Conservation (phyloP, 35 echinoderm and acorn worm species). For the Heliocidaris tuberculata region DNA sequence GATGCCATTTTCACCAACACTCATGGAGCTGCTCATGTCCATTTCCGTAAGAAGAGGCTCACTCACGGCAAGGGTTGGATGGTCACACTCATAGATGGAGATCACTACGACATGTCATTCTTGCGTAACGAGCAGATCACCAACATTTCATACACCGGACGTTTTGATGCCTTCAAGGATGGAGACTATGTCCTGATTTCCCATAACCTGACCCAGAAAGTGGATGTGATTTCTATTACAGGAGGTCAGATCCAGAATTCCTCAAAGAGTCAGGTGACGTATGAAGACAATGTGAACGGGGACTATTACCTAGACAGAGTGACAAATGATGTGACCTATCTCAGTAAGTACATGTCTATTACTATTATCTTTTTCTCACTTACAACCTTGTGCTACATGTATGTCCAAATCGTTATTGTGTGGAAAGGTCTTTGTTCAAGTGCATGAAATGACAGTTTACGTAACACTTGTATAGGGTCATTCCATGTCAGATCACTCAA, state of each 20-base stretch:
- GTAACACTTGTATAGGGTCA: no score
- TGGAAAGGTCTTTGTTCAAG: no score
- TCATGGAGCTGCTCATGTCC: conserved; percentile 38
- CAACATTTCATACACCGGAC: conserved; percentile 53
- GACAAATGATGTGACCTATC: conserved; percentile 58
- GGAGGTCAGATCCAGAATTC: conserved; percentile 55
- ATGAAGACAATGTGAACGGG: conserved; percentile 59
- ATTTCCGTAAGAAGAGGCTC: conserved; percentile 53
- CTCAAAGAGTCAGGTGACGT: conserved; percentile 32
- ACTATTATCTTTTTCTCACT: no score
- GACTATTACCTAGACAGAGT: conserved; percentile 58
- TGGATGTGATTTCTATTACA: conserved; percentile 55
- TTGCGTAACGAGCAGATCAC: conserved; percentile 56
- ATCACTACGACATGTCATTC: conserved; percentile 53
- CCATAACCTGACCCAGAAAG: conserved; percentile 65
- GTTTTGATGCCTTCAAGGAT: conserved; percentile 59
- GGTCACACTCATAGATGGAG: conserved; percentile 66
- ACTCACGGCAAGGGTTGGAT: conserved; percentile 79
- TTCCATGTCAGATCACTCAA: no score
- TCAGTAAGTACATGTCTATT: conserved; percentile 58
- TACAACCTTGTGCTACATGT: no score
- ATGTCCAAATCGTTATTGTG: no score
- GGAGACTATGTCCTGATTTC: conserved; percentile 58
- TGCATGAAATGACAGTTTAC: no score
- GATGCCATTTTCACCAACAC: conserved; percentile 63